phyloP scores from a whole-genome alignment of 2,888 invertebrate genomes.

The Mechanitis mazaeus region DNA sequence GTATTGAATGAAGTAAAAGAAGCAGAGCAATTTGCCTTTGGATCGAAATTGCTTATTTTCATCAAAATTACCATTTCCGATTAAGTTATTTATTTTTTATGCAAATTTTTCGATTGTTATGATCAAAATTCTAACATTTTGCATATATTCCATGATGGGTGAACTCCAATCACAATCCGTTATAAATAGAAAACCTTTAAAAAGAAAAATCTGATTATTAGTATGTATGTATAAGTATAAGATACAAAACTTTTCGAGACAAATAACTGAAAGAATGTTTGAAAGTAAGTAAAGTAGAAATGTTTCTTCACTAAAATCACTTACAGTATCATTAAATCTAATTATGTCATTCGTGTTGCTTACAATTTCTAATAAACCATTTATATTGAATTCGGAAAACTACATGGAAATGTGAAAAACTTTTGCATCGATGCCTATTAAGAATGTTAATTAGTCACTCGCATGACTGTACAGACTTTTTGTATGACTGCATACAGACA shows the following conservation, averaged over 20 bases:
- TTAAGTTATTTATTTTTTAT: neutral
- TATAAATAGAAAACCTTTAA: neutral
- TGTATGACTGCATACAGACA: constrained; percentile 29
- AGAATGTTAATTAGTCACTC: constrained; percentile 27
- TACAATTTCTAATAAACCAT: constrained; percentile 21
- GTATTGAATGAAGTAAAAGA: neutral
- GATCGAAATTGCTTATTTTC: neutral
- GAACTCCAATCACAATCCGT: constrained; percentile 2
- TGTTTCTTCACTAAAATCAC: neutral
- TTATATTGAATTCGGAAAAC: constrained; percentile 23
- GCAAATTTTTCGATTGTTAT: neutral
- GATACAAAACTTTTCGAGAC: neutral
- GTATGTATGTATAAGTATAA: neutral
- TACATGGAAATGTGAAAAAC: constrained; percentile 20
- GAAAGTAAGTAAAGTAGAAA: neutral
- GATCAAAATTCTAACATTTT: neutral
- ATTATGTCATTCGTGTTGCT: neutral
- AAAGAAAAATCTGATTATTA: neutral
- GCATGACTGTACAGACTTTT: constrained; percentile 30
- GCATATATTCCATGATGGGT: neutral
- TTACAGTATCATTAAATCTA: neutral
- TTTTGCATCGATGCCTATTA: constrained; percentile 22
- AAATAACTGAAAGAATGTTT: too few species aligned
- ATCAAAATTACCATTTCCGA: constrained; percentile 2
- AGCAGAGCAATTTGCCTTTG: neutral